Evolutionary conservation across 2,888 invertebrate genomes (phyloP), one percentile per base, ranked within the genome.

Genomic region (Netelia melanura): DNA sequence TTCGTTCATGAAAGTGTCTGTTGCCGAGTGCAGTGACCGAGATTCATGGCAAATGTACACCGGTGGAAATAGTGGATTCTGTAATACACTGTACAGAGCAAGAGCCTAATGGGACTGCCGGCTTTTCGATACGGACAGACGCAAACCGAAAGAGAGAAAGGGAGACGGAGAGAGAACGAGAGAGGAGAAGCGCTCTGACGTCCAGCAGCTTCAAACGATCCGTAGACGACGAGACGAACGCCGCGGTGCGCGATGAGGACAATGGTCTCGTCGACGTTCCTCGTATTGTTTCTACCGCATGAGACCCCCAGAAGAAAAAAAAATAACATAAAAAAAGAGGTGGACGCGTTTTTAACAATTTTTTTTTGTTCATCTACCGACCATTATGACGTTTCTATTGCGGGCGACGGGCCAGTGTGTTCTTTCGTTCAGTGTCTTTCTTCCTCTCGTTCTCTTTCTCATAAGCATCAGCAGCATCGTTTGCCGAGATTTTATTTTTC

Each of bases 281-380:
- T 86, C 86, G 89, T 88, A 88, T 91, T 90, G 90, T 90, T 90
- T 89, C 91, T 86, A 83, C 87, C 87, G 86, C 88, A 89, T 84
- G 87, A 87, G 90, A 87, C 78, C 81, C 44, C 68, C 80, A 76
- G 52, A 38, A 38, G 38, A 38, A 38, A 38, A 38, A 38, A 38
- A 38, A 38, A 38, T 38, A 38, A 38, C 38, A 38, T 38, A 38
- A 8, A 6, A 30, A 38, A 38, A 38, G 38, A 38, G 38, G 38
- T 38, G 38, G 38, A 38, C 6, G 71, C 71, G 54, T 17, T 77
- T 74, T 61, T 64, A 30, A 38, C 44, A 21, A 21, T 52, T 17
- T 54, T 83, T 70, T 74, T 79, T 61, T 75, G 70, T 70, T 75
- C 65, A 62, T 64, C 62, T 56, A 64, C 70, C 79, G 64, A 71